Conservation (phyloP, 1,140 invertebrate species). For the Potamilus streckersoni region DNA sequence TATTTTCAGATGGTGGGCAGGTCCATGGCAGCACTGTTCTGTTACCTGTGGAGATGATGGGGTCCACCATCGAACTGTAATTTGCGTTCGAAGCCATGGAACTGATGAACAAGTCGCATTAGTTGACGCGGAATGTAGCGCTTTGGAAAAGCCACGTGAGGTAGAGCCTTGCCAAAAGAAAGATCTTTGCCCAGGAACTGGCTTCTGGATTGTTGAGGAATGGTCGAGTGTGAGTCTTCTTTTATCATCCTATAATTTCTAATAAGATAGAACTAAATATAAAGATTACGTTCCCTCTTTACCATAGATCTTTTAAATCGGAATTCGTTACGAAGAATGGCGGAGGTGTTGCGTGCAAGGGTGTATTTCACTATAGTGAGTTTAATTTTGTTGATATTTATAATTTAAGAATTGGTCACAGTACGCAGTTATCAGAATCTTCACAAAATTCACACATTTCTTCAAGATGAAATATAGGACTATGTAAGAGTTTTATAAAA, state of each 20-base stretch:
- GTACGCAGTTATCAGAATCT: too few relatives aligned
- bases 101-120: conserved; percentile 77
- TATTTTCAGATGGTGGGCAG: conserved; percentile 78
- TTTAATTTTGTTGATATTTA: too few relatives aligned
- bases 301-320: neutral
- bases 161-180: conserved; percentile 75
- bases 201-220: conserved; percentile 50
- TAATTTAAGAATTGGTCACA: too few relatives aligned
- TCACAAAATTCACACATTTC: too few relatives aligned
- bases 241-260: neutral
- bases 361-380: too few relatives aligned
- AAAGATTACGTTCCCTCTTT: neutral
- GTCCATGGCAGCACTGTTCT: conserved; percentile 86
- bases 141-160: conserved; percentile 73
- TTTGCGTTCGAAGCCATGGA: conserved; percentile 75
- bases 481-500: too few relatives aligned
- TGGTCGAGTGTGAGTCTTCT: conserved; percentile 64
- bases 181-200: conserved; percentile 70
- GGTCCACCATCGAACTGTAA: conserved; percentile 76
- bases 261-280: neutral
- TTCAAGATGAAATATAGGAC: too few relatives aligned
- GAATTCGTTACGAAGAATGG: neutral
- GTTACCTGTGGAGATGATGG: conserved; percentile 77
- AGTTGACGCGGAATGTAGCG: conserved; percentile 77
- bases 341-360: too few relatives aligned